Conservation (phyloP, 2,113 vertebrate genomes). For the Pavo muticus region DNA sequence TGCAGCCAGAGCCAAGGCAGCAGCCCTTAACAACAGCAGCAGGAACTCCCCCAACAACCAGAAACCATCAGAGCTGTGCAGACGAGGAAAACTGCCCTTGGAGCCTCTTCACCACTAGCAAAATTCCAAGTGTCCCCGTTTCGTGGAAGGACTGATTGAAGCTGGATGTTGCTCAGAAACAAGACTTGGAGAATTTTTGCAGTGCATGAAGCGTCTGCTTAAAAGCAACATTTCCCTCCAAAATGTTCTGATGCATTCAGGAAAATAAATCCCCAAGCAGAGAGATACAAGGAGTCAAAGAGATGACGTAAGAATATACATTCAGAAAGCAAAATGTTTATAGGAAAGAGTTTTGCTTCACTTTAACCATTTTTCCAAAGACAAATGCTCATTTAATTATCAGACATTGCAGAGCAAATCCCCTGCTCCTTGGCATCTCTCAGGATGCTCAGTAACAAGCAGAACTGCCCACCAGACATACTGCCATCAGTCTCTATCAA, state of each 20-base stretch:
- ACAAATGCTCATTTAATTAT: background rate
- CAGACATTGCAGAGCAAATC: rapidly evolving
- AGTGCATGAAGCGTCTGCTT: background rate
- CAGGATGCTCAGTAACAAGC: background rate
- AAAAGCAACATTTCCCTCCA: background rate
- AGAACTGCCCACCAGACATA: background rate
- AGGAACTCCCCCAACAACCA: background rate
- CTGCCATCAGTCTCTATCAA: background rate
- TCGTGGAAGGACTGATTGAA: background rate
- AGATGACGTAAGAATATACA: background rate
- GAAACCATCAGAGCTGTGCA: rapidly evolving
- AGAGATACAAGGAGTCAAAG: background rate
- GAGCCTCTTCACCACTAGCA: background rate
- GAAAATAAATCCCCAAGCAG: background rate
- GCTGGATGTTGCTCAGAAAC: background rate
- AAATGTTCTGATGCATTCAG: background rate
- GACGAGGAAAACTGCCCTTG: background rate
- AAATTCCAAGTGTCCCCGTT: background rate
- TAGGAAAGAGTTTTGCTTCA: background rate
- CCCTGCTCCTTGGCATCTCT: background rate
- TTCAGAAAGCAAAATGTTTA: background rate
- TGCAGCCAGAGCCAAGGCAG: background rate
- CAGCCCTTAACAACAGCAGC: background rate
- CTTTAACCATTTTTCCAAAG: background rate
- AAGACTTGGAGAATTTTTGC: background rate